Base-by-base conservation (phyloP, 2,113 vertebrate genomes). In the Engraulis encrasicolus region DNA sequence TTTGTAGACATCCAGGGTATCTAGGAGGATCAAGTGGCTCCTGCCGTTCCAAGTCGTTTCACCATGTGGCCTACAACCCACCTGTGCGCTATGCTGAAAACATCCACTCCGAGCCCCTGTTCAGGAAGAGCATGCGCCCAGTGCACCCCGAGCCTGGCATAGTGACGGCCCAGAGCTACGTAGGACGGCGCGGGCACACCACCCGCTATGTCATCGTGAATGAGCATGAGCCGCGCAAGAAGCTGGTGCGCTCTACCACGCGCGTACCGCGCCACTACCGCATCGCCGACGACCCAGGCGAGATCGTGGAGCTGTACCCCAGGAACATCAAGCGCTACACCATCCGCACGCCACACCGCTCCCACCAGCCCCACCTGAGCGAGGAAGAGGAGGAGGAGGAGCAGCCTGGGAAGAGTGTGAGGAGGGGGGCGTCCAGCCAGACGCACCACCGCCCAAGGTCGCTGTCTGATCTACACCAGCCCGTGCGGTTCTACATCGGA, bases 121-220 rank as follows among this genome's bases (percentile, higher is more conserved):
- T 95, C 92, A 95, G 94, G 82, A 97, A 96, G 92, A 91, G 91
- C 78, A 81, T 93, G 12, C 89, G 86, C 7, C 92, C 94, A 0
- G 20, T 92, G 19, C 92, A 92, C 52, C 90, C 91, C 0, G 94
- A 95, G 71, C 84, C 92, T 0, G 89, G 92, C 11, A 86, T 93
- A 79, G 14, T 93, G 81, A 61, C 93, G 0, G 90, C 89, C 7
- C 92, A 91, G 45, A 92, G 87, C 50, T 93, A 95, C 9, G 81
- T 82, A 0, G 94, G 93, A 17, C 94, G 87, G 0, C 91, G 94
- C 0, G 90, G 95, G 5, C 95, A 90, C 0, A 66, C 93, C 58
- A 94, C 96, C 31, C 95, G 95, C 40, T 97, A 97, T 58, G 94
- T 95, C 23, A 85, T 98, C 1, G 90, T 98, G 58, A 96, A 96